Evolutionary conservation across 1,140 invertebrate species (phyloP), one percentile per base, ranked within the genome.

Genomic region (Diorhabda carinulata): DNA sequence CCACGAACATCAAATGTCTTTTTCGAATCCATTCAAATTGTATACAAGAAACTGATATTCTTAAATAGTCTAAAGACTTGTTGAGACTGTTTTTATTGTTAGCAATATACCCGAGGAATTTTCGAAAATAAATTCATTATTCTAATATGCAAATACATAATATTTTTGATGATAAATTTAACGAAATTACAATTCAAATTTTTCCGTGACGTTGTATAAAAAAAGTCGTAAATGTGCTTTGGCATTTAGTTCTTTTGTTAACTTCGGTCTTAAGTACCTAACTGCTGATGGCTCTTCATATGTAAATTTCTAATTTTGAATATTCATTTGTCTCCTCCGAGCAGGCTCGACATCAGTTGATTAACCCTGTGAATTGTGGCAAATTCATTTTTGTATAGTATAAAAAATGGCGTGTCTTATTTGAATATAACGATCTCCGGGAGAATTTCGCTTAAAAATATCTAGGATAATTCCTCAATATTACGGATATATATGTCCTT

Each of bases 221-320:
- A 25, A 52, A 52, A 52, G 47, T 52, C 67, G 70, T 67, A 66
- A 72, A 66, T 68, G 63, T 66, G 63, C 64, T 69, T 69, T 63
- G 70, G 63, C 68, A 72, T 62, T 71, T 62, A 64, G 66, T 69
- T 69, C 67, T 72, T 74, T 74, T 68, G 71, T 68, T 56, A 68
- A 74, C 69, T 67, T 58, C 64, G 70, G 65, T 52, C 61, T 62
- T 66, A 68, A 74, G 73, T 67, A 70, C 69, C 60, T 47, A 67
- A 72, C 71, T 68, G 63, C 58, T 67, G 68, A 68, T 63, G 70
- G 70, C 69, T 70, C 72, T 76, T 76, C 74, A 76, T 71, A 76
- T 76, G 74, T 62, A 74, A 76, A 76, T 76, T 58, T 66, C 40
- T 6, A 47, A 57, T 62, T 73, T 71, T 76, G 74, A 76, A 76